A percentile compares a stretch with the other conserved stretches of the same genome.
Evolutionary conservation across 2,797 vertebrate genomes (phyloP).

Genomic region (Enteromius paludinosus): DNA sequence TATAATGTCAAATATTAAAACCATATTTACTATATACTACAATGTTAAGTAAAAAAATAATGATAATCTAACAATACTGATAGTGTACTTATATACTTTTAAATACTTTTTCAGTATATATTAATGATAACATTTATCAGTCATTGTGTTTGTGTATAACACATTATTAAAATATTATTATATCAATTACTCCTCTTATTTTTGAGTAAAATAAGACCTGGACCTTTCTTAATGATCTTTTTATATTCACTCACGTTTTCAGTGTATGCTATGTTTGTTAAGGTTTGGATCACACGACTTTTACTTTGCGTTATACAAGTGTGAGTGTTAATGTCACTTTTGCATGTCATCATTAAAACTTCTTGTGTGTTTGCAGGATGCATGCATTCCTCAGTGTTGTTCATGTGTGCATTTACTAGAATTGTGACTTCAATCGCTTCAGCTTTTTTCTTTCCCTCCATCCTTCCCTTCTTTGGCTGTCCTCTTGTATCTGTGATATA

Average conservation of each 20-base stretch:
- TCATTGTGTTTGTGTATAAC: not conserved
- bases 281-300: not conserved
- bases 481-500: constrained; percentile 38
- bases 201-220: not conserved
- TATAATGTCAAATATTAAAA: not conserved
- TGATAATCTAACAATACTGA: not conserved
- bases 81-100: not conserved
- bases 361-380: constrained; percentile 14
- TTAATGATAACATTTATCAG: not conserved
- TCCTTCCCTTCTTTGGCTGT: constrained; percentile 4
- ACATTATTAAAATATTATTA: not conserved
- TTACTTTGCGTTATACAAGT: not conserved
- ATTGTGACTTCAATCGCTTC: not conserved
- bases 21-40: not conserved
- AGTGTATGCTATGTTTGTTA: not conserved
- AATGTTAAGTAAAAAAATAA: not conserved
- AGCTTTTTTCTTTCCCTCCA: constrained; percentile 1
- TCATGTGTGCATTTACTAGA: constrained; percentile 14
- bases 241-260: not conserved
- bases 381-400: constrained; percentile 3
- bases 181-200: not conserved
- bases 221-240: not conserved
- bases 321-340: constrained; percentile 18
- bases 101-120: not conserved
- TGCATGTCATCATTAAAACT: constrained; percentile 7